phyloP scores from a whole-genome alignment of 2,888 invertebrate genomes.

The Dimorphilus gyrociliatus region DNA sequence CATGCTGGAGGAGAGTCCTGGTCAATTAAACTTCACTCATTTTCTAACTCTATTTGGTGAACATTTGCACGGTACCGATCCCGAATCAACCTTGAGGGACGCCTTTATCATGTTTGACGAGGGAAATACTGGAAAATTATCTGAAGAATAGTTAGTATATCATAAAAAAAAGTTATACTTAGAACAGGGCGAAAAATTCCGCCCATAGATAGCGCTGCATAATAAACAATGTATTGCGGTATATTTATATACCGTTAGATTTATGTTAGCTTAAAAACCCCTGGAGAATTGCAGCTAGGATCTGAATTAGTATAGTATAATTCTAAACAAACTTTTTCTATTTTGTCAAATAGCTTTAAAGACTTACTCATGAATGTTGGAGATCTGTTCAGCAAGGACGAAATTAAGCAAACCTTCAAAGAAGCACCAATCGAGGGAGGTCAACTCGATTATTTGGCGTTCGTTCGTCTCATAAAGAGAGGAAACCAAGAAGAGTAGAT shows the following conservation, averaged over 20 bases:
- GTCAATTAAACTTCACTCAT: slow-evolving; percentile 37
- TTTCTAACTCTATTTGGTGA: slow-evolving; percentile 39
- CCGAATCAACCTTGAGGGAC: slow-evolving; percentile 40
- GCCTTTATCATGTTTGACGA: slow-evolving; percentile 43
- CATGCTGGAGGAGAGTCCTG: slow-evolving; percentile 37
- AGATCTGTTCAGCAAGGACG: slow-evolving; percentile 36
- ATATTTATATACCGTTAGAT: too few relatives aligned
- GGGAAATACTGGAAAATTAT: slow-evolving; percentile 36
- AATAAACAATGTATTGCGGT: too few relatives aligned
- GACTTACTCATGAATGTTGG: slow-evolving; percentile 37
- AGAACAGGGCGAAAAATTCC: too few relatives aligned
- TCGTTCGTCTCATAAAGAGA: slow-evolving; percentile 41
- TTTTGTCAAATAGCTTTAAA: too few relatives aligned
- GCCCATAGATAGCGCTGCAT: too few relatives aligned
- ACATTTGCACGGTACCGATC: slow-evolving; percentile 40
- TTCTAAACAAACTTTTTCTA: too few relatives aligned
- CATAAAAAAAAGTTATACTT: too few relatives aligned
- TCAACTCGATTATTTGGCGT: slow-evolving; percentile 40
- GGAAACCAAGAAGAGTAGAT: slow-evolving; percentile 40
- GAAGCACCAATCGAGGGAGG: slow-evolving; percentile 40
- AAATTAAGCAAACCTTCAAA: slow-evolving; percentile 37
- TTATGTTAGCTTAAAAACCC: too few relatives aligned
- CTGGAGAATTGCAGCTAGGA: too few relatives aligned
- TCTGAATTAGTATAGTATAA: too few relatives aligned
- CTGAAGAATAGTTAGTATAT: slow-evolving; percentile 40